These are phyloP conservation scores for Elmis aenea DNA, from an alignment of 2,888 invertebrate genomes.

Conservation along the genomic window DNA sequence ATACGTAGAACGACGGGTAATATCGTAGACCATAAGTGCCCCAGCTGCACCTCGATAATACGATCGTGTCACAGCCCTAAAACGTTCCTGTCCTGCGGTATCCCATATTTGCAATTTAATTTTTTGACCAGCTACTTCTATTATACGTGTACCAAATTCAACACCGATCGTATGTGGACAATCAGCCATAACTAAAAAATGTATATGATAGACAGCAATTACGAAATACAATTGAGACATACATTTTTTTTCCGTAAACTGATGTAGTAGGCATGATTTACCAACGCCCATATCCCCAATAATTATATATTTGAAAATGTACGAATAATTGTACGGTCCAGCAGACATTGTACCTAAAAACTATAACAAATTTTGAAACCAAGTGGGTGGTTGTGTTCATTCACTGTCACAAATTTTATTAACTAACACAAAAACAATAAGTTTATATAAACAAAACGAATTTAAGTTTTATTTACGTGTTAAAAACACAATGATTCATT, in stretches of 20 bases:
- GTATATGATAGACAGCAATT: too few species aligned
- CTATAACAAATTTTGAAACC: conserved; percentile 4
- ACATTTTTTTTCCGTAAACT: conserved; percentile 99
- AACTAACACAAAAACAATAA: too few species aligned
- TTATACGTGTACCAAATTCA: conserved; percentile 98
- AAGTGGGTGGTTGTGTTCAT: too few species aligned
- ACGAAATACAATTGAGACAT: conserved; percentile 24
- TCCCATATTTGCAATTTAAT: conserved; percentile 99
- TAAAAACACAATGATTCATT: too few species aligned
- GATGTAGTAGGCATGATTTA: conserved; percentile 97
- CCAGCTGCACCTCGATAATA: conserved; percentile 98
- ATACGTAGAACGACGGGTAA: conserved; percentile 96
- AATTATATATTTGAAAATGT: conserved; percentile 99
- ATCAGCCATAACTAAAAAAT: conserved; percentile 91
- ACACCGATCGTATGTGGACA: conserved; percentile 99
- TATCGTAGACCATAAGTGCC: conserved; percentile 99
- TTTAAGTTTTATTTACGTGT: too few species aligned
- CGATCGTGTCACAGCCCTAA: conserved; percentile 94
- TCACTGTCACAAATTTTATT: too few species aligned
- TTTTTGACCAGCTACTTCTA: conserved; percentile 99
- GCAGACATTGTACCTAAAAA: conserved; percentile 67
- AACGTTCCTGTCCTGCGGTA: conserved; percentile 94
- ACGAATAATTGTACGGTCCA: conserved; percentile 98
- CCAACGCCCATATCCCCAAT: conserved; percentile 99
- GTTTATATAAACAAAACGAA: too few species aligned